Evolutionary conservation across 2,888 invertebrate genomes (phyloP), one percentile per base, ranked within the genome.

Genomic region (Siphonodentalium dalli): DNA sequence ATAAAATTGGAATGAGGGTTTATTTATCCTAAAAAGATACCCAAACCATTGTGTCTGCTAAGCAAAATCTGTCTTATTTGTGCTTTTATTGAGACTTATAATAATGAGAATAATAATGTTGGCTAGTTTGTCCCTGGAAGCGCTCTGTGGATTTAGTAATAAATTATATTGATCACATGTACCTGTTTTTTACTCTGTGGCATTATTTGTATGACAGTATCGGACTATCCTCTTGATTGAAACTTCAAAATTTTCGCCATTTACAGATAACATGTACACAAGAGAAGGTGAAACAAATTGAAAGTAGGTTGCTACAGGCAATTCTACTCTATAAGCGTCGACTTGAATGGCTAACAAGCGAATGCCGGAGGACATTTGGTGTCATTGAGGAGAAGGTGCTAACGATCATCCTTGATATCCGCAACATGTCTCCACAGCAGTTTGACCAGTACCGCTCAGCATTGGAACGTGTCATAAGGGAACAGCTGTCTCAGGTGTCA

Each of bases 281-380:
- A 57, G 77, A 78, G 6, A 71, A 75, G 49, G 60, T 82, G 34
- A 51, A 58, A 3, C 75, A 77, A 56, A 58, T 79, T 21, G 73
- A 75, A 44, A 64, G 69, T 18, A 59, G 78, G 5, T 62, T 82
- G 26, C 48, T 54, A 9, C 75, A 78, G 45, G 73, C 77, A 11
- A 65, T 78, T 28, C 41, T 56, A 20, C 63, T 80, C 44, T 81
- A 75, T 55, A 71, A 72, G 31, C 65, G 76, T 1, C 68, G 82
- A 11, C 66, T 82, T 15, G 73, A 75, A 34, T 82, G 81, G 81
- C 61, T 82, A 55, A 82, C 79, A 1, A 68, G 76, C 8, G 80
- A 79, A 44, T 81, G 81, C 58, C 63, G 81, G 7, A 69, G 80
- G 5, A 55, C 78, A 24, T 82, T 82, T 67, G 81, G 82, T 23